Percentiles rank a stretch among this genome's conserved stretches.
Evolutionary conservation across 2,797 vertebrate genomes (phyloP).

Genomic region (Columba guinea): DNA sequence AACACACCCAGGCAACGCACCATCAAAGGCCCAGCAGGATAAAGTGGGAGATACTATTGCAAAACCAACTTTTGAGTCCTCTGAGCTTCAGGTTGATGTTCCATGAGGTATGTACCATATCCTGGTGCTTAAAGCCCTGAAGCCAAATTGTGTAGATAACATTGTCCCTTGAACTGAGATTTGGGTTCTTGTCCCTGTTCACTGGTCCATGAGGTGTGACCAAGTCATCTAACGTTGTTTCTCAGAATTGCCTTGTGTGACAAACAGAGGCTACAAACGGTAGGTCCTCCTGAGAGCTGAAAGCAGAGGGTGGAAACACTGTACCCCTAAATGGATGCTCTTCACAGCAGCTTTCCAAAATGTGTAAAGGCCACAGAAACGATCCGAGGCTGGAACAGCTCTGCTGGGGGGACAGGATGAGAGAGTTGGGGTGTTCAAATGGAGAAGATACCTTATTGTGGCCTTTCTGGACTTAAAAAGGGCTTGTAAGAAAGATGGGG

Average conservation of each 20-base stretch:
- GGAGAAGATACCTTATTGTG: not conserved
- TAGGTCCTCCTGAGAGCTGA: not conserved
- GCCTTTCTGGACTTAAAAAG: too few relatives aligned
- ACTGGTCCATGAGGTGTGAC: not conserved
- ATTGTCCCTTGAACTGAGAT: not conserved
- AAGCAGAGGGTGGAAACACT: not conserved
- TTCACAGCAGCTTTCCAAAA: not conserved
- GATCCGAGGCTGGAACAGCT: accelerated
- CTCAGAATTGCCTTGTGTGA: not conserved
- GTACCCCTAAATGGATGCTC: not conserved
- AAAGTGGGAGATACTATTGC: too few relatives aligned
- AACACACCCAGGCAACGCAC: too few relatives aligned
- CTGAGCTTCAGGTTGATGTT: not conserved
- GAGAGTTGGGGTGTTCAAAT: not conserved
- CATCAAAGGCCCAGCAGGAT: not conserved
- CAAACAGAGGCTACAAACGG: not conserved
- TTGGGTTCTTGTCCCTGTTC: accelerated
- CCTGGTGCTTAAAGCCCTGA: not conserved
- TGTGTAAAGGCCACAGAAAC: not conserved
- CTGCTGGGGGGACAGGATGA: not conserved
- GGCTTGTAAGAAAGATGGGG: too few relatives aligned
- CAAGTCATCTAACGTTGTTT: not conserved
- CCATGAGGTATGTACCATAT: accelerated
- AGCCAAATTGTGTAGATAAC: accelerated
- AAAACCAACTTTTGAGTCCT: accelerated